Conservation (phyloP, 37 sponge, comb jelly and placozoan species). For the Spongia lamella region DNA sequence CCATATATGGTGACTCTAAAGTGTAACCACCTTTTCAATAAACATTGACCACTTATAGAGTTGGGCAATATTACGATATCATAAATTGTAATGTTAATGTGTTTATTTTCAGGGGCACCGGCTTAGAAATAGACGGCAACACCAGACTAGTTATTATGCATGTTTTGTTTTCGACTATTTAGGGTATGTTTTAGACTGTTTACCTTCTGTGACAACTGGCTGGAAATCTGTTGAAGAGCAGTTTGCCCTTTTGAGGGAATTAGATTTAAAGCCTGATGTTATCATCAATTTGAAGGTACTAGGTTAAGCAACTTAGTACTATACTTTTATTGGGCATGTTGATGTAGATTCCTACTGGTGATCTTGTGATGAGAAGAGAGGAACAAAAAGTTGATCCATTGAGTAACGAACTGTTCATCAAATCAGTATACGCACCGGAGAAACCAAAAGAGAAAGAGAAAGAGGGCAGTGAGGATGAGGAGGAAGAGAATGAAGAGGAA, state of each 20-base stretch:
- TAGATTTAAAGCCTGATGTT: slow-evolving; percentile 78
- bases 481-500: slow-evolving; percentile 50
- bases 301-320: background rate
- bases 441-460: slow-evolving; percentile 19
- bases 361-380: slow-evolving; percentile 53
- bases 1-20: background rate
- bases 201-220: slow-evolving; percentile 52
- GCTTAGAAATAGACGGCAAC: background rate
- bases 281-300: slow-evolving; percentile 91
- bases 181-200: slow-evolving; percentile 95
- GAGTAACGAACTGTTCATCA: slow-evolving; percentile 42
- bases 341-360: slow-evolving; percentile 70
- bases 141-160: background rate
- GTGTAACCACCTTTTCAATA: background rate
- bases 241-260: slow-evolving; percentile 47
- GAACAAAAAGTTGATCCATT: slow-evolving; percentile 69
- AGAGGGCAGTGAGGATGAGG: slow-evolving; percentile 38
- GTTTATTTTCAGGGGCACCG: background rate
- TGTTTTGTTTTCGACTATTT: background rate
- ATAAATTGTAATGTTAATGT: background rate
- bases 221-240: slow-evolving; percentile 82
- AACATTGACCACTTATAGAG: background rate
- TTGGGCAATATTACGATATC: background rate
- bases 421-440: slow-evolving; percentile 34
- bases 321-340: background rate